Base-by-base conservation (phyloP, 2,888 invertebrate genomes). In the Pilophorus perplexus region DNA sequence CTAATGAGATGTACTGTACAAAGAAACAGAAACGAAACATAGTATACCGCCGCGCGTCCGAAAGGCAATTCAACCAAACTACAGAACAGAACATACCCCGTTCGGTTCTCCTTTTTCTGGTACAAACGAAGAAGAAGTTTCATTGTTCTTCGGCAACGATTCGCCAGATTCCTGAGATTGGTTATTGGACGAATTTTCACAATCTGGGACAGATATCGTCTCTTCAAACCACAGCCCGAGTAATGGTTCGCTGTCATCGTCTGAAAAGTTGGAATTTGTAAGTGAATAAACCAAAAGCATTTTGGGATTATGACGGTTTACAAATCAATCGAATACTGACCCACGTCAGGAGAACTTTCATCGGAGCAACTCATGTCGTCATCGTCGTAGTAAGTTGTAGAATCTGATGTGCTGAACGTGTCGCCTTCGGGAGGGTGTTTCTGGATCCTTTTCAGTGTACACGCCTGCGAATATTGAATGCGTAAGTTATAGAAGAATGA, bases 301-400 rank as follows among this genome's bases (percentile, higher is more conserved):
- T n/a, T n/a, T n/a, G n/a, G n/a, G n/a, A n/a, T n/a, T n/a, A n/a
- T n/a, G n/a, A n/a, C n/a, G n/a, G n/a, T n/a, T n/a, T n/a, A 42
- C 6, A n/a, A n/a, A 42, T 42, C 42, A 33, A 42, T 10, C 8
- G 16, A 6, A 42, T 14, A 44, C 74, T 76, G 79, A 85, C 91
- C 92, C 78, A 93, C 93, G 75, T 91, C 91, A 42, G 88, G 89
- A 67, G 90, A 89, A 57, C 91, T 92, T 75, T 93, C 93, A 75
- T 91, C 91, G 0, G 93, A 92, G 76, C 91, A 92, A 74, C 93
- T 90, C 66, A 90, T 84, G 78, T 94, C 89, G 78, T 81, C 81
- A 74, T 95, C 94, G 78, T 94, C 94, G 78, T 93, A 94, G 79
- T 93, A 95, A n/a, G 93, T 94, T 52, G 93, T 93, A 8, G 93